Evolutionary conservation across 2,113 vertebrate species (phyloP), one percentile per base, ranked within the genome.

Genomic region (Silurus glanis): DNA sequence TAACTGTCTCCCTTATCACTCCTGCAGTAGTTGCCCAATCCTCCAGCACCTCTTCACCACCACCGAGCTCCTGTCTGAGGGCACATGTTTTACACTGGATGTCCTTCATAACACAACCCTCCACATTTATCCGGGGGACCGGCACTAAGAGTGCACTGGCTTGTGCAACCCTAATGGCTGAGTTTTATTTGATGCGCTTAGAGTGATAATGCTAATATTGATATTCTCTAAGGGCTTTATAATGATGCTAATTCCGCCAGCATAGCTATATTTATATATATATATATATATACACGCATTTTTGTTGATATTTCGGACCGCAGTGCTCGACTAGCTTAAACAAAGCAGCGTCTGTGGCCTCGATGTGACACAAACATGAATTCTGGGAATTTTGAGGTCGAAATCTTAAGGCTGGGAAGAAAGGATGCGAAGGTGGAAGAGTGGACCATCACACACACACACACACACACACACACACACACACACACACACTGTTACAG

Each of bases 401-500:
- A 37, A 75, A 25, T 49, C 37, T 37, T 37, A 37, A 3, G 17
- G 51, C 17, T 37, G 72, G 72, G 85, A 87, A 88, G 89, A 84
- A 67, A 89, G 83, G 74, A 37, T 5, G 53, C 10, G 88, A 90
- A 89, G 86, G 81, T 86, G 86, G 86, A 91, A 90, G 87, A 86
- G 55, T 76, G 79, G 91, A 25, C 81, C 49, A 69, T 69, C 76
- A 84, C 72, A 62, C 47, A 72, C 84, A 82, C 84, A 75, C 80
- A 83, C 75, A 75, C 71, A 85, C 55, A 76, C 67, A 47, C 45
- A 91, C 49, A 80, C 37, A 75, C 76, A 72, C 80, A 84, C 80
- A 86, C 62, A 87, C 84, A 80, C 82, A 82, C 47, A 76, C 71
- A 89, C 79, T 85, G 87, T 94, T 88, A 90, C 90, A 87, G 90